Evolutionary conservation across 2,113 vertebrate species (phyloP).

Genomic region (Plecotus auritus): DNA sequence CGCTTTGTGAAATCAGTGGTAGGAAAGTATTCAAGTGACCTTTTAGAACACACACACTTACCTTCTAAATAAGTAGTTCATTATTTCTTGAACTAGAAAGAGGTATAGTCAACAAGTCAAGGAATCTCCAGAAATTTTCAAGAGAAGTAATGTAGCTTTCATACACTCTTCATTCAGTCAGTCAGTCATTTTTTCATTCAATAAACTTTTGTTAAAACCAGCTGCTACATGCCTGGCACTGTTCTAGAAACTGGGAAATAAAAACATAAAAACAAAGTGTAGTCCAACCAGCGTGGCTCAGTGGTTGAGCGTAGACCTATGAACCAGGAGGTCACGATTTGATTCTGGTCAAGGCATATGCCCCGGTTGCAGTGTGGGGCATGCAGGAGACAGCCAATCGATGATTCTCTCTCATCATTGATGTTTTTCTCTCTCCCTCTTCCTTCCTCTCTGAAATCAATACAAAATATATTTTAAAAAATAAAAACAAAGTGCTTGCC

Average conservation of each 20-base stretch:
- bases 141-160: neutral
- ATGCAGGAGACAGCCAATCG: neutral
- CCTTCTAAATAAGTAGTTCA: neutral
- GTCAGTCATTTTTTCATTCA: neutral
- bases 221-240: neutral
- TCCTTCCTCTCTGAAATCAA: neutral
- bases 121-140: neutral
- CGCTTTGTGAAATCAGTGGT: neutral
- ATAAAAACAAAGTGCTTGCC: neutral
- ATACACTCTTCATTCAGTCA: neutral
- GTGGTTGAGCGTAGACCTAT: neutral
- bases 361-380: neutral
- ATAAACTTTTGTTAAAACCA: constrained; percentile 24
- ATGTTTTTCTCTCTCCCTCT: neutral
- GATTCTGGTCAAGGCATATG: neutral
- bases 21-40: neutral
- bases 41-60: neutral
- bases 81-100: neutral
- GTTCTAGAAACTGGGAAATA: neutral
- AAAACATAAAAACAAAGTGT: neutral
- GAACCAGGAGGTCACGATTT: neutral
- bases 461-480: neutral
- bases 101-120: neutral
- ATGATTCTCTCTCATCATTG: neutral
- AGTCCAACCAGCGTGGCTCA: neutral